phyloP scores from a whole-genome alignment of 2,888 invertebrate genomes.

The Ormia ochracea region DNA sequence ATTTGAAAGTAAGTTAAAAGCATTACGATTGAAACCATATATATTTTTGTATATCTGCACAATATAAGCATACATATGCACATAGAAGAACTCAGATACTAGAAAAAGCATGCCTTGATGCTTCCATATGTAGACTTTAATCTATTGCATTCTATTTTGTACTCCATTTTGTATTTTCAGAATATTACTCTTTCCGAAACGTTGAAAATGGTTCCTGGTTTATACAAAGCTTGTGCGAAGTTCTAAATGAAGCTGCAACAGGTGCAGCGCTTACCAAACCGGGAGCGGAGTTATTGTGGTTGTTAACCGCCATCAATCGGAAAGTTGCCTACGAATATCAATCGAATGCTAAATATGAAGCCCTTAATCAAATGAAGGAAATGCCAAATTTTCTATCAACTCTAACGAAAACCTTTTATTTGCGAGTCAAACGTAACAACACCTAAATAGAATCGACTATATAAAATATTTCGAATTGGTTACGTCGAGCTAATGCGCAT shows the following conservation, averaged over 20 bases:
- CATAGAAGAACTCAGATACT: no score
- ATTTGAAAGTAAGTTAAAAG: slow-evolving; percentile 79
- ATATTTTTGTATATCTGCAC: not conserved
- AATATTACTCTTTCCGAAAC: slow-evolving; percentile 83
- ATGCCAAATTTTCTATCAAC: slow-evolving; percentile 83
- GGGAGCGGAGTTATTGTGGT: slow-evolving; percentile 79
- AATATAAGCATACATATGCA: not conserved
- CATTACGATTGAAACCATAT: slow-evolving; percentile 12
- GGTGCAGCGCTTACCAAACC: slow-evolving; percentile 76
- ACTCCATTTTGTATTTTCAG: slow-evolving; percentile 69
- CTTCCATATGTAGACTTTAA: not conserved
- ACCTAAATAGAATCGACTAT: slow-evolving; percentile 13
- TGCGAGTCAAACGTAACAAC: slow-evolving; percentile 72
- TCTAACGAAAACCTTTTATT: slow-evolving; percentile 80
- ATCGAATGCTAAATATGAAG: slow-evolving; percentile 77
- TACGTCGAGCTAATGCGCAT: no score
- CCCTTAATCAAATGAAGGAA: slow-evolving; percentile 81
- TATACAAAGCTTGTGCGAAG: slow-evolving; percentile 82
- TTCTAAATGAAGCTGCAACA: slow-evolving; percentile 76
- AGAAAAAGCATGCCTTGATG: no score
- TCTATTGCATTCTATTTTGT: not conserved
- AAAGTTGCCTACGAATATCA: slow-evolving; percentile 83
- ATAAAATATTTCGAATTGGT: no score
- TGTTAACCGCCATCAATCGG: slow-evolving; percentile 81
- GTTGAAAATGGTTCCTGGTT: slow-evolving; percentile 84